Evolutionary conservation across 2,113 vertebrate genomes (phyloP).

Genomic region (Poeciliopsis occidentalis): DNA sequence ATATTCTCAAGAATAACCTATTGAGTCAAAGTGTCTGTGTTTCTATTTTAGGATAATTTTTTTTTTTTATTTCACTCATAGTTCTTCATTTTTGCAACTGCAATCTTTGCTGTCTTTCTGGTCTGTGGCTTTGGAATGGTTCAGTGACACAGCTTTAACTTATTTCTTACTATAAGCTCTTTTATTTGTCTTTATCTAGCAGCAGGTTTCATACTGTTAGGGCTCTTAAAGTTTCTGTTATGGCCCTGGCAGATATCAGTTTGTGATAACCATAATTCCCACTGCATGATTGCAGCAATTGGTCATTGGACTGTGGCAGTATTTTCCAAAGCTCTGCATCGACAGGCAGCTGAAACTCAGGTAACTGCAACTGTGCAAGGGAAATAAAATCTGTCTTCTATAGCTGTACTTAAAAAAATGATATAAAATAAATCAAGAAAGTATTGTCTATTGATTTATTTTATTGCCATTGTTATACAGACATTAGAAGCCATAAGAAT

Average conservation of each 20-base stretch:
- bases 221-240: slow-evolving; percentile 13
- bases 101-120: not conserved
- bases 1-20: not conserved
- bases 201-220: not conserved
- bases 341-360: not conserved
- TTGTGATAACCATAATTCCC: slow-evolving; percentile 25
- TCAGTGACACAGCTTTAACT: not conserved
- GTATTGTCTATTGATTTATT: not conserved
- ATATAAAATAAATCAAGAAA: not conserved
- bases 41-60: not conserved
- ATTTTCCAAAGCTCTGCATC: slow-evolving; percentile 10
- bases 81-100: not conserved
- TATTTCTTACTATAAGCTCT: not conserved
- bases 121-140: not conserved
- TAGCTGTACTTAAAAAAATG: not conserved
- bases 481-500: not conserved
- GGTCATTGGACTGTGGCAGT: slow-evolving; percentile 6
- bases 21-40: slow-evolving; percentile 4
- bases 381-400: not conserved
- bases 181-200: not conserved
- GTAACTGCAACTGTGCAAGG: slow-evolving; percentile 4
- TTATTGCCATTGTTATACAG: slow-evolving; percentile 17
- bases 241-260: slow-evolving; percentile 1
- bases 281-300: slow-evolving; percentile 9
- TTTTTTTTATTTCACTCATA: not conserved